Conservation (phyloP, 2,113 vertebrate genomes). For the Aptenodytes forsteri region DNA sequence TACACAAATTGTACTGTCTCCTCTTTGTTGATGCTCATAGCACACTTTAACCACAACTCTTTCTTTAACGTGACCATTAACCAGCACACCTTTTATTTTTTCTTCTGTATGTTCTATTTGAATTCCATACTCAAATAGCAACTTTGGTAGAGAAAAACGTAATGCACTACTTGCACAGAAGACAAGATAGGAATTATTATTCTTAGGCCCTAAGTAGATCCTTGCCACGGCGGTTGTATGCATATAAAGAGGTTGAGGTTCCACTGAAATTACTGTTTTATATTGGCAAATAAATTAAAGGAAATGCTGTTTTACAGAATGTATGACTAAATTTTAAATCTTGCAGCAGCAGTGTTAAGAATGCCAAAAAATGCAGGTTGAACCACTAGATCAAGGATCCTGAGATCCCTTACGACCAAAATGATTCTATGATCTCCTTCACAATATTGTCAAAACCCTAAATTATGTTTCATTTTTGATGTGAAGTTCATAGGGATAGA, state of each 20-base stretch:
- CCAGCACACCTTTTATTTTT: neutral
- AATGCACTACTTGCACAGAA: neutral
- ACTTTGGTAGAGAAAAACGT: neutral
- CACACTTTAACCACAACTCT: neutral
- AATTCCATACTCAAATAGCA: neutral
- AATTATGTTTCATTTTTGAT: neutral
- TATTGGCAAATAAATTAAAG: neutral
- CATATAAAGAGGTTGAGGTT: neutral
- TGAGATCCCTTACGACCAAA: neutral
- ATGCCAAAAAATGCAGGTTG: neutral
- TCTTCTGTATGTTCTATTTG: neutral
- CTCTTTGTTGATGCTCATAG: neutral
- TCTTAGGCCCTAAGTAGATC: neutral
- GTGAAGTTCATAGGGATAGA: neutral
- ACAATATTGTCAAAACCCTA: neutral
- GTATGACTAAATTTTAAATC: neutral
- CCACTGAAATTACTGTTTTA: neutral
- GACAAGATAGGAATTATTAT: neutral
- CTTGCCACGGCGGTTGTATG: rapidly evolving
- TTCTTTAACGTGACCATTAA: neutral
- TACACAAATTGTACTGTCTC: neutral
- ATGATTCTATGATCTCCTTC: neutral
- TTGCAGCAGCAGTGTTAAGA: rapidly evolving
- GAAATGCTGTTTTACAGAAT: neutral
- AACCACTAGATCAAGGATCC: neutral